These are phyloP conservation scores for Charadrius vociferus DNA, from an alignment of 2,113 vertebrate species.

Conservation along the genomic window DNA sequence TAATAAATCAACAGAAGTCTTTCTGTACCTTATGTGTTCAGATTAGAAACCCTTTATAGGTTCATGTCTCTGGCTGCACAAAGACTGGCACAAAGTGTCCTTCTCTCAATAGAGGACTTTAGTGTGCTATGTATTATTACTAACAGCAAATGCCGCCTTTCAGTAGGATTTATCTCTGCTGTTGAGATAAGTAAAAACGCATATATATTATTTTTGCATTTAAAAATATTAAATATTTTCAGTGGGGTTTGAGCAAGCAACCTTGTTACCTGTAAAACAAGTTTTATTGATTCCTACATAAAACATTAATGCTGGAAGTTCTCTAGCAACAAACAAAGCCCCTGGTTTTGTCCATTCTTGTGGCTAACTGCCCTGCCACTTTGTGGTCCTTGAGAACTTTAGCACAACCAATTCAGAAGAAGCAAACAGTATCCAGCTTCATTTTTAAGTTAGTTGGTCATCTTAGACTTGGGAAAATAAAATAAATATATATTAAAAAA, in stretches of 20 bases:
- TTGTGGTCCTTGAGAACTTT: not conserved
- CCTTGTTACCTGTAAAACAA: not conserved
- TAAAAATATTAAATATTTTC: not conserved
- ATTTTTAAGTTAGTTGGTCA: not conserved
- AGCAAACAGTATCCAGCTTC: not conserved
- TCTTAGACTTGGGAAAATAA: not conserved
- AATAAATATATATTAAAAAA: not conserved
- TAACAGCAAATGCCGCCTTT: not conserved
- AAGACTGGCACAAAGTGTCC: not conserved
- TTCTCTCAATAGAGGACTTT: not conserved
- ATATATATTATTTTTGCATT: not conserved
- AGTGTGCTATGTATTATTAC: not conserved
- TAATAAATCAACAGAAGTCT: not conserved
- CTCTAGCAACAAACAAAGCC: not conserved
- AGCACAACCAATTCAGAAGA: not conserved
- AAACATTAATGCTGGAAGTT: not conserved
- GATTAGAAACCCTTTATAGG: not conserved
- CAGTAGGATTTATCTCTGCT: not conserved
- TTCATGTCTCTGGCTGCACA: not conserved
- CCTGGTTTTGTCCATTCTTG: not conserved
- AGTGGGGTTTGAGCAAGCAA: not conserved
- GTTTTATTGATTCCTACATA: not conserved
- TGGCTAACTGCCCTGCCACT: not conserved
- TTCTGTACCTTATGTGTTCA: not conserved
- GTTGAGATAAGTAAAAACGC: not conserved